Evolutionary conservation across 1,140 invertebrate species (phyloP).

Genomic region (Paraescarpia echinospica): DNA sequence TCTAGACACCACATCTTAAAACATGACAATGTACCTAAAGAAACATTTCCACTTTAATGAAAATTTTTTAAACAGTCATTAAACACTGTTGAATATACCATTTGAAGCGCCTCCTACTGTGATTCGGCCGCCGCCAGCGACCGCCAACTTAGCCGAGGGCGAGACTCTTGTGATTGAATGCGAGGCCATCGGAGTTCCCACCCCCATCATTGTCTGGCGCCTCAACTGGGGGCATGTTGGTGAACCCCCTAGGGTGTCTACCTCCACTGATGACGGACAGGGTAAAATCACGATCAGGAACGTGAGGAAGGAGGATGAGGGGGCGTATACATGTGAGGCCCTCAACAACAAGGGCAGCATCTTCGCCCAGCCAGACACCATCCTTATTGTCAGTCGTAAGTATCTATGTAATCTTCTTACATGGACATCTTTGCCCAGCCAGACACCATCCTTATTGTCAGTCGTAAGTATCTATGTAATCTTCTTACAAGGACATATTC

Average conservation of each 20-base stretch:
- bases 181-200: conserved; percentile 83
- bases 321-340: conserved; percentile 96
- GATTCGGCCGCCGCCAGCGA: conserved; percentile 66
- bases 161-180: conserved; percentile 79
- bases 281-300: conserved; percentile 81
- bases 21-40: no score
- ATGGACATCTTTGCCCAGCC: conserved; percentile 75
- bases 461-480: background rate
- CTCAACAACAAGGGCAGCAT: conserved; percentile 83
- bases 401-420: background rate
- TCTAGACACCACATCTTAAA: no score
- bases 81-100: no score
- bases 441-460: conserved; percentile 62
- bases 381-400: conserved; percentile 74
- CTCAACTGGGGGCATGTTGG: conserved; percentile 94
- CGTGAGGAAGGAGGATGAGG: conserved; percentile 74
- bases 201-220: conserved; percentile 90
- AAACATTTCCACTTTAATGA: no score
- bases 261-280: conserved; percentile 64
- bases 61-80: no score
- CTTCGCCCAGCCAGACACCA: conserved; percentile 87
- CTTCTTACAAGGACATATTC: no score
- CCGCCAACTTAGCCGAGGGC: conserved; percentile 71
- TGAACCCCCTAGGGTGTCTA: conserved; percentile 62
- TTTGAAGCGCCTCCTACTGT: conserved; percentile 66